Evolutionary conservation across 1,140 invertebrate species (phyloP), one percentile per base, ranked within the genome.

Genomic region (Notospermus geniculatus): DNA sequence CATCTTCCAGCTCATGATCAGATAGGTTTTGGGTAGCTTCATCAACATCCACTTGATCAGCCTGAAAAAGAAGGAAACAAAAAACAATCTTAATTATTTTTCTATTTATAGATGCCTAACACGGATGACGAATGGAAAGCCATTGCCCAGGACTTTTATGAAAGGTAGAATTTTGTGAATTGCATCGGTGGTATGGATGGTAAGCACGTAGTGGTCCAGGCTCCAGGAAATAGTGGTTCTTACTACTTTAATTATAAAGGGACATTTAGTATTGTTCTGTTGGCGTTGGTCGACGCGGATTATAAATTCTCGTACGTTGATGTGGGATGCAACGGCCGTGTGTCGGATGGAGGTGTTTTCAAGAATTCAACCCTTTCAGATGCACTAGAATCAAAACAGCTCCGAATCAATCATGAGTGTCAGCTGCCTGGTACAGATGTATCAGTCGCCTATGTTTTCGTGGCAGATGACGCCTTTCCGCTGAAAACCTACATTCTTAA

Each of bases 371-470:
- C n/a, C n/a, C n/a, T n/a, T n/a, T n/a, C n/a, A n/a, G n/a, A n/a
- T n/a, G n/a, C n/a, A n/a, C n/a, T n/a, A n/a, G n/a, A n/a, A n/a
- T n/a, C n/a, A n/a, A n/a, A n/a, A n/a, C n/a, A n/a, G n/a, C n/a
- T n/a, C n/a, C n/a, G n/a, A n/a, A n/a, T n/a, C n/a, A n/a, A n/a
- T n/a, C n/a, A n/a, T n/a, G n/a, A n/a, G n/a, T n/a, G n/a, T n/a
- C n/a, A n/a, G n/a, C n/a, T n/a, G n/a, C n/a, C n/a, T n/a, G n/a
- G n/a, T n/a, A n/a, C n/a, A n/a, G n/a, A n/a, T n/a, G n/a, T n/a
- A n/a, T n/a, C 11, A 43, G 19, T 11, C 39, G 67, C 79, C 19
- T 43, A 43, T 43, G 11, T 13, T 43, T 13, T 43, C 39, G 39
- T 43, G 39, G 19, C 11, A 19, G 39, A 43, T 19, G 39, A 43